These are phyloP conservation scores for Caenorhabditis zanzibari DNA, from an alignment of 2,888 invertebrate species.

Conservation along the genomic window DNA sequence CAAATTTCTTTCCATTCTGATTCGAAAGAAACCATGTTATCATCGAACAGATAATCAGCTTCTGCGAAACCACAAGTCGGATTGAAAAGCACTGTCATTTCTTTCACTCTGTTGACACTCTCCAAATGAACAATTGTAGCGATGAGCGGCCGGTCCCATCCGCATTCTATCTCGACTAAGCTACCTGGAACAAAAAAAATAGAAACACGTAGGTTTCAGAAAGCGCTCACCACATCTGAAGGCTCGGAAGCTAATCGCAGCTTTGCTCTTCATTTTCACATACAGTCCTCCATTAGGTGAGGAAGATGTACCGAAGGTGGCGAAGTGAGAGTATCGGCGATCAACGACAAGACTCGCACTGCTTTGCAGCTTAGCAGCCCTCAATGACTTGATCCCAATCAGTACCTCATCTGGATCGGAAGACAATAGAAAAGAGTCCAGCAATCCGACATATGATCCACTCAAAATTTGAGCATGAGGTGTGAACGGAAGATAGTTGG, in stretches of 20 bases:
- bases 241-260: background rate
- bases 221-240: too few species aligned
- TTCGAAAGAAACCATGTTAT: too few species aligned
- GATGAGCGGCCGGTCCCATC: too few species aligned
- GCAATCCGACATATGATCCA: background rate
- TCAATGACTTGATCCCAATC: background rate
- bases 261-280: background rate
- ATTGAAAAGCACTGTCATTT: too few species aligned
- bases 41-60: too few species aligned
- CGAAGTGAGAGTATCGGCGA: background rate
- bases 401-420: background rate
- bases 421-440: background rate
- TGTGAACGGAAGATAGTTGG: background rate
- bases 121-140: too few species aligned
- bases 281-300: background rate
- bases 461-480: background rate
- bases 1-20: too few species aligned
- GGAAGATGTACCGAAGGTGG: background rate
- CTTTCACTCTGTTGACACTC: too few species aligned
- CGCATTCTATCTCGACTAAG: too few species aligned
- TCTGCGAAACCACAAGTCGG: too few species aligned
- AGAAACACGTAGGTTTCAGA: too few species aligned
- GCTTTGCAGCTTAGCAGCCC: background rate
- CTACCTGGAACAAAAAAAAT: too few species aligned
- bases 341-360: background rate